Evolutionary conservation across 2,888 invertebrate genomes (phyloP), one percentile per base, ranked within the genome.

Genomic region (Hypercompe scribonia): DNA sequence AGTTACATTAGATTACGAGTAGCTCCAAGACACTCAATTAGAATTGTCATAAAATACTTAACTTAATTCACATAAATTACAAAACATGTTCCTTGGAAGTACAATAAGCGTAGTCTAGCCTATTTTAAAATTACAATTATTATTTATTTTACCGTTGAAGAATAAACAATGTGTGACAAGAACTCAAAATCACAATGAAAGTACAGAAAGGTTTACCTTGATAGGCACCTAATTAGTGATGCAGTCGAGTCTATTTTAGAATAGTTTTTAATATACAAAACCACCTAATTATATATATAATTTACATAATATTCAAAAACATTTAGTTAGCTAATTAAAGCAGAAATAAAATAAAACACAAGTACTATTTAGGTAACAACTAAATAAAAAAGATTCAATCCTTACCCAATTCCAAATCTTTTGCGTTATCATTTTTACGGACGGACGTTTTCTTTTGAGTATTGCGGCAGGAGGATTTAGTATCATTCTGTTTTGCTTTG

Each of bases 351-450:
- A 31, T 31, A 31, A 31, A 3, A 15, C 61, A 61, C 31, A 4
- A 8, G 18, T 2, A 61, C 3, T 18, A 21, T 13, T 18, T 42
- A 8, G 31, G 28, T 31, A 21, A 10, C 13, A 18, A 71, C 21
- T 68, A 70, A 72, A 33, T 73, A 73, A 5, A 68, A 64, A 73
- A 34, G n/a, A 66, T n/a, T 31, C 42, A 36, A 24, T 71, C 87
- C 94, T 94, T 90, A 95, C 95, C 95, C 83, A 94, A 89, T 81
- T 95, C 93, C 84, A 86, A 87, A 80, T 94, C 93, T 83, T 90
- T 93, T 75, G 85, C 78, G 76, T 79, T 86, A 85, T 91, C 90
- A 88, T 88, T 88, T 87, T 89, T 93, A 85, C 87, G 94, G 94
- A 95, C 94, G 95, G 94, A 93, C 87, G 88, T 85, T 83, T 89